Percentiles rank a stretch among this genome's conserved stretches.
Evolutionary conservation across 2,797 vertebrate genomes (phyloP).

Genomic region (Peromyscus nudipes): DNA sequence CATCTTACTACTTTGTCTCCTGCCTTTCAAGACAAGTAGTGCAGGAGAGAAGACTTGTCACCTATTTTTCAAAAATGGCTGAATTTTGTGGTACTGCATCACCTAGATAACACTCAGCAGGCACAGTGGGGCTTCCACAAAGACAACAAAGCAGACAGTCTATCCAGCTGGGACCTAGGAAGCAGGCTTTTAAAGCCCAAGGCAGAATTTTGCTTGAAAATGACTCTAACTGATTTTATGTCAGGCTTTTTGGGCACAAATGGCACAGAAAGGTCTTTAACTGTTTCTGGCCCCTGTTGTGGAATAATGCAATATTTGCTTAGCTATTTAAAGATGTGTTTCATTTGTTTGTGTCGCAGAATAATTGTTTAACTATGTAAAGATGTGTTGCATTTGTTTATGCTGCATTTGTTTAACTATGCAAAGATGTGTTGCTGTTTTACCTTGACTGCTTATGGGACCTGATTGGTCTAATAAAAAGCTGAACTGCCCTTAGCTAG

Average conservation of each 20-base stretch:
- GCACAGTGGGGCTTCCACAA: background rate
- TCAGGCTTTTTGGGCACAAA: constrained; percentile 38
- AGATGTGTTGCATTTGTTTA: background rate
- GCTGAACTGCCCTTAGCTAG: background rate
- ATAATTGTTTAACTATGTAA: background rate
- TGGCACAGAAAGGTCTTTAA: constrained; percentile 37
- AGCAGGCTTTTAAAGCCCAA: constrained; percentile 54
- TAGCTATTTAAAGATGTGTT: background rate
- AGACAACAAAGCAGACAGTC: constrained; percentile 34
- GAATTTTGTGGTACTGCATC: constrained; percentile 1
- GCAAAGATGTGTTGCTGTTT: background rate
- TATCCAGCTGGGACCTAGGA: background rate
- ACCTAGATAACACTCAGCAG: background rate
- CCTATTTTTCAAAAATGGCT: constrained; percentile 51
- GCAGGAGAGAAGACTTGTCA: background rate
- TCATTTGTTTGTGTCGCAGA: background rate
- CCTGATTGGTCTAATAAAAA: background rate
- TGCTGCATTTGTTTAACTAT: background rate
- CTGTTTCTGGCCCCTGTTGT: background rate
- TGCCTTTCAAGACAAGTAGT: background rate
- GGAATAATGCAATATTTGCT: background rate
- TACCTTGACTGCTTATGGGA: background rate
- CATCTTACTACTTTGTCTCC: background rate
- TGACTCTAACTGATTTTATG: constrained; percentile 59
- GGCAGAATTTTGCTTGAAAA: constrained; percentile 65